Base-by-base conservation (phyloP, 2,113 vertebrate species). In the Tiliqua scincoides region DNA sequence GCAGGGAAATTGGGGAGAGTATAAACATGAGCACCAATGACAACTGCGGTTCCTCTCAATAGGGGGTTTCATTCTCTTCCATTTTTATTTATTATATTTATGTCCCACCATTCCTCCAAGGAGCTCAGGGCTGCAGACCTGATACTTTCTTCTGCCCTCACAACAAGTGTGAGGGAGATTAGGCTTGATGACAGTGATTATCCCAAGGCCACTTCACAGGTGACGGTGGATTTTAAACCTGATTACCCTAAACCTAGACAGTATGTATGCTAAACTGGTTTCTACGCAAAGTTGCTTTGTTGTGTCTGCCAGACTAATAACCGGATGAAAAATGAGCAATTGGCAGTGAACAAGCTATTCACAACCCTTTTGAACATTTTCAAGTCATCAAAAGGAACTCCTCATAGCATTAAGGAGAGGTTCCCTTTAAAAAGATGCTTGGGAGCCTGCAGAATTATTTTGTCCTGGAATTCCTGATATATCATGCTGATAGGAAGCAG, bases 151-250 rank as follows among this genome's bases (percentile, higher is more conserved):
- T 67, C 27, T 30, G 27, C 7, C 11, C 4, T 57, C 54, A 57
- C 54, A 57, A 15, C 54, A 57, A 57, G 2, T 57, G 54, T 57
- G 3, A 57, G 54, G 54, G 6, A 17, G 54, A 12, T 57, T 57
- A 57, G 54, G 54, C 54, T 12, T 2, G 17, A 17, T 9, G 17
- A 57, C 35, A 30, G 23, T 35, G 43, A 40, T 48, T 48, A 48
- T 48, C 8, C 43, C 43, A 48, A 48, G 43, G 43, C 43, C 43
- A 48, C 67, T 32, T 15, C 0, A 0, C 15, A n/a, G 6, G 74
- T 48, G 65, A 15, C 17, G 40, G 35, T 27, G 27, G 14, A 25
- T 54, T 71, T 71, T 27, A 57, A 37, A 40, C 10, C 54, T 15
- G 54, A 12, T 57, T 12, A 9, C 54, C 54, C 54, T 12, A 57